These are phyloP conservation scores for Macroglossus sobrinus DNA, from an alignment of 2,113 vertebrate genomes.

Conservation along the genomic window DNA sequence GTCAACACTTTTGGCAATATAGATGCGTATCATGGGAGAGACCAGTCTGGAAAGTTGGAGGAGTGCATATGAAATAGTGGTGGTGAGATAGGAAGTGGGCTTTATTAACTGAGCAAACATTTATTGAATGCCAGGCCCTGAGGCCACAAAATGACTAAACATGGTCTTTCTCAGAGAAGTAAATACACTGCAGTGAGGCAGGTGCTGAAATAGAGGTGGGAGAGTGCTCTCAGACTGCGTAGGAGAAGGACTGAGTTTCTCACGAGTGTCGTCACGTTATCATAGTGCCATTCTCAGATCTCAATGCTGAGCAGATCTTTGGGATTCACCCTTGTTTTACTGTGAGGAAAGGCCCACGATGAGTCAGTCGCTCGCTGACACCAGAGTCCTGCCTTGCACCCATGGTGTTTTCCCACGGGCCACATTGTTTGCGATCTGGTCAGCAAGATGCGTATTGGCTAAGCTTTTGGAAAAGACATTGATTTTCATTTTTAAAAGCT, in stretches of 20 bases:
- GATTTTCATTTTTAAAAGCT: background rate
- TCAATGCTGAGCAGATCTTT: background rate
- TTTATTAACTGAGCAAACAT: background rate
- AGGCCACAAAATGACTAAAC: background rate
- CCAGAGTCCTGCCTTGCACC: background rate
- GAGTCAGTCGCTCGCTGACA: too few species aligned
- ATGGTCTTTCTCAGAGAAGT: background rate
- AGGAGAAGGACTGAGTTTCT: background rate
- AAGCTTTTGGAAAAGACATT: background rate
- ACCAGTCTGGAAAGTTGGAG: background rate
- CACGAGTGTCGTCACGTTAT: accelerated
- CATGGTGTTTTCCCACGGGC: background rate
- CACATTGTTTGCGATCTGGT: accelerated
- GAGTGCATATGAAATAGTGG: accelerated
- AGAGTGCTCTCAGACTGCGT: accelerated
- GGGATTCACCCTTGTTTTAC: background rate
- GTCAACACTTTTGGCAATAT: background rate
- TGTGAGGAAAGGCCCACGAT: background rate
- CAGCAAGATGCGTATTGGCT: background rate
- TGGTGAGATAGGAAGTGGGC: background rate
- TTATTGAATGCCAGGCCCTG: background rate
- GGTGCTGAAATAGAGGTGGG: background rate
- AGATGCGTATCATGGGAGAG: accelerated
- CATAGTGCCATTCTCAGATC: background rate
- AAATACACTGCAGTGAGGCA: accelerated